Evolutionary conservation across 1,140 invertebrate species (phyloP).

Genomic region (Apis florea): DNA sequence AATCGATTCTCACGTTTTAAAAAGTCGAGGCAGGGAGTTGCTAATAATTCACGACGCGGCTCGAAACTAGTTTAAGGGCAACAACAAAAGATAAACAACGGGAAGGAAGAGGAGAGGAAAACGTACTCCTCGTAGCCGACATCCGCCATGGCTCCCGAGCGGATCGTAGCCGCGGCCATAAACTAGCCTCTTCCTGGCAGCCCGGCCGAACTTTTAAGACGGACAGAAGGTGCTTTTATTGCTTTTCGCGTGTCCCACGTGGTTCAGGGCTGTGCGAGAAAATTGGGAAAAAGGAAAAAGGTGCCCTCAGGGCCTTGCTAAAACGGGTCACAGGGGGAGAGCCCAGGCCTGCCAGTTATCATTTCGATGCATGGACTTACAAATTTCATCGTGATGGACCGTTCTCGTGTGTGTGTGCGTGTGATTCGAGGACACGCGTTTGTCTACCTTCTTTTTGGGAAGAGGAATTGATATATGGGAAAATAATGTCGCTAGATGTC

Average conservation of each 20-base stretch:
- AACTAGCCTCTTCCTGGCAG: constrained; percentile 44
- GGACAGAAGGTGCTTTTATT: constrained; percentile 61
- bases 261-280: constrained; percentile 18
- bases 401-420: neutral
- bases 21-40: neutral
- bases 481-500: neutral
- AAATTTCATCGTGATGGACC: constrained; percentile 26
- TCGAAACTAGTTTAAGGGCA: constrained; percentile 19
- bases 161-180: constrained; percentile 40
- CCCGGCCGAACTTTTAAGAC: constrained; percentile 56
- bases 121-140: too few relatives aligned
- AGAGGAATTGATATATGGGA: neutral
- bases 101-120: neutral
- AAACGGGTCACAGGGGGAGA: constrained; percentile 20
- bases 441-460: neutral
- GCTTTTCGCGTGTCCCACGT: constrained; percentile 40
- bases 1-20: neutral
- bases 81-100: constrained; percentile 17
- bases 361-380: constrained; percentile 53
- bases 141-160: neutral
- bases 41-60: constrained; percentile 17
- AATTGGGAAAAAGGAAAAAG: constrained; percentile 50
- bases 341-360: constrained; percentile 26
- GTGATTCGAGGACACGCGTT: neutral
- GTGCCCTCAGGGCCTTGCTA: constrained; percentile 41